Base-by-base conservation (phyloP, 2,797 vertebrate species). In the Pseudopleuronectes americanus region DNA sequence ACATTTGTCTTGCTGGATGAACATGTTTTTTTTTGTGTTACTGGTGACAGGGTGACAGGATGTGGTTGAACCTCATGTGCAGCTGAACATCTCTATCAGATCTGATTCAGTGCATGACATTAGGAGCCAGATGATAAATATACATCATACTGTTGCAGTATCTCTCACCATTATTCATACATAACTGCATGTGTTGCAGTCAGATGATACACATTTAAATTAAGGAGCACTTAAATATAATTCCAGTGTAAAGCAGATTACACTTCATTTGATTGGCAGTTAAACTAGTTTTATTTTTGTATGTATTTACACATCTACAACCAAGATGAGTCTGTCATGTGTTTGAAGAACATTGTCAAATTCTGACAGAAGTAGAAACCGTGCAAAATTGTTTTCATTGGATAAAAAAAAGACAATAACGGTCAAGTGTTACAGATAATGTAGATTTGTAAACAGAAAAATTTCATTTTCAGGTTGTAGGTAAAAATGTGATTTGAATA, bases 301-400 rank as follows among this genome's bases (percentile, higher is more conserved):
- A n/a, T n/a, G n/a, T 57, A 81, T 62, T 49, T 68, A 54, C 21
- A 85, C 51, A 45, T 3, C 14, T 43, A 43, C 4, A 13, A 43
- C 41, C 12, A 43, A 43, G 16, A 43, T 13, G 16, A 47, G 45
- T 17, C 16, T 6, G 17, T 19, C 45, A 47, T 19, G 45, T 47
- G 45, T 41, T 13, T 41, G 38, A 41, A 14, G 38, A 41, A 16
- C 38, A 41, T 41, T 47, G 16, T 19, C 4, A 47, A 47, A 6
- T 33, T 33, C 8, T 33, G 28, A 10, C 31, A 33, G 10, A 33
- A 3, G 31, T 33, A 10, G 36, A 38, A 38, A 38, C 10, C 49
- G 12, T 22, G 9, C 49, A 51, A 23, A 22, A 51, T 22, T 8
- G 4, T 16, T 67, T 63, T 53, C n/a, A 48, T 55, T 10, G n/a